Percentiles rank a stretch among this genome's conserved stretches.
Evolutionary conservation across 1,140 invertebrate genomes (phyloP).

Genomic region (Euglossa dilemma): DNA sequence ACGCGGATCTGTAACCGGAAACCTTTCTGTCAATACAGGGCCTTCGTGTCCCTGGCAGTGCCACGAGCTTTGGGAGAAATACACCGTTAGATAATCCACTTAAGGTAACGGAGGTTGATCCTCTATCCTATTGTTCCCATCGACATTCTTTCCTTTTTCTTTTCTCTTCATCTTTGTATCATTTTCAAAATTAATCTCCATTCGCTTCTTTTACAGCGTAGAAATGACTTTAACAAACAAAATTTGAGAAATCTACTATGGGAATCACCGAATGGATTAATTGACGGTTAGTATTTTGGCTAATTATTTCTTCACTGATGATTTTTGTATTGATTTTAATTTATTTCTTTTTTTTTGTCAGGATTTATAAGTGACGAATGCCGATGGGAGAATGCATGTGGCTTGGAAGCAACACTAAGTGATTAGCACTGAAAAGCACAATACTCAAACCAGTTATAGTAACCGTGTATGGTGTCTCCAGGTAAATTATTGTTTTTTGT

Average conservation of each 20-base stretch:
- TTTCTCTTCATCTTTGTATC: not conserved
- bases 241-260: too few relatives aligned
- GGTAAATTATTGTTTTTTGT: not conserved
- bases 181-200: not conserved
- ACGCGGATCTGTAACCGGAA: constrained; percentile 95
- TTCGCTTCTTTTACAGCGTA: not conserved
- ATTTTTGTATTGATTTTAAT: too few relatives aligned
- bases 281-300: too few relatives aligned
- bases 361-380: not conserved
- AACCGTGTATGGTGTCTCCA: not conserved
- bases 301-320: too few relatives aligned
- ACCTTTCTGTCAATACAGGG: constrained; percentile 40
- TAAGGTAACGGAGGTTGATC: constrained; percentile 8
- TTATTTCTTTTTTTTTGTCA: too few relatives aligned
- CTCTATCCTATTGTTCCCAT: constrained; percentile 3
- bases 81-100: constrained; percentile 22
- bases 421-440: not conserved
- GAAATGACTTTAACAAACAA: too few relatives aligned
- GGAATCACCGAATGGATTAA: too few relatives aligned
- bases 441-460: not conserved
- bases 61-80: not conserved
- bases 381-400: not conserved
- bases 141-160: constrained; percentile 18
- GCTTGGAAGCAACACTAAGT: constrained; percentile 18
- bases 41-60: not conserved